phyloP scores from a whole-genome alignment of 2,113 vertebrate genomes.

The Callocephalon fimbriatum region DNA sequence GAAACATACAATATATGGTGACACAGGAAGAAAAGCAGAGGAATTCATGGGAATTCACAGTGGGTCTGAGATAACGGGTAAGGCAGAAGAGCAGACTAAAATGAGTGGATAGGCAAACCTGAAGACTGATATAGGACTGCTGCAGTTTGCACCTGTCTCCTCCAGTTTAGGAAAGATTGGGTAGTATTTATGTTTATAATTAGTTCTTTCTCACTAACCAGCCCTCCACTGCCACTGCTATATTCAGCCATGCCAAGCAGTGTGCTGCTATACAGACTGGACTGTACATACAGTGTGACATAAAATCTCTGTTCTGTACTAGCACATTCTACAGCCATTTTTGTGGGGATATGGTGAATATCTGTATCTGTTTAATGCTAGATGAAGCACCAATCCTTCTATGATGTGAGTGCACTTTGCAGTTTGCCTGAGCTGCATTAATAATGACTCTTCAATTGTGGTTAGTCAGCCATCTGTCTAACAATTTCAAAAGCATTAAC shows the following conservation, averaged over 20 bases:
- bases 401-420: neutral
- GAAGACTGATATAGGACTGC: neutral
- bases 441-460: conserved; percentile 17
- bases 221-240: neutral
- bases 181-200: neutral
- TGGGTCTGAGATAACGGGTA: neutral
- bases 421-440: conserved; percentile 48
- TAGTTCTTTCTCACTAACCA: neutral
- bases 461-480: conserved; percentile 52
- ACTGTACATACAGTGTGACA: neutral
- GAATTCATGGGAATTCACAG: neutral
- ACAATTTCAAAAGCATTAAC: conserved; percentile 55
- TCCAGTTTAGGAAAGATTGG: neutral
- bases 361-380: neutral
- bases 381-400: neutral
- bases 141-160: neutral
- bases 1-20: neutral
- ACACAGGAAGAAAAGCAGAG: neutral
- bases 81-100: neutral
- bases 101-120: neutral
- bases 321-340: neutral
- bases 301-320: neutral
- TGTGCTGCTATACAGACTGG: neutral
- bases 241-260: neutral
- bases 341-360: neutral